Evolutionary conservation across 2,888 invertebrate species (phyloP).

Genomic region (Archaeoteleia sp.): DNA sequence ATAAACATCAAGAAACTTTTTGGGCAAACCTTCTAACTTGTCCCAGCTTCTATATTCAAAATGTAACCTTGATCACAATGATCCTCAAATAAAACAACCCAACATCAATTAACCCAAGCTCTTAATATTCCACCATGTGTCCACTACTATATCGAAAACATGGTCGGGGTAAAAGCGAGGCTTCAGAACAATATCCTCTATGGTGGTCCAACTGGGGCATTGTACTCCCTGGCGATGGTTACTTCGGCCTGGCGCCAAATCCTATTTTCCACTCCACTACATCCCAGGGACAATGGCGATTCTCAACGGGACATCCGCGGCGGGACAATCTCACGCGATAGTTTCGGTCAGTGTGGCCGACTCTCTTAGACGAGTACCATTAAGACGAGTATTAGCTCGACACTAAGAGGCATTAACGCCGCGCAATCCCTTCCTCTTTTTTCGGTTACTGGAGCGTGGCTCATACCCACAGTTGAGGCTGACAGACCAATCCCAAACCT

Average conservation of each 20-base stretch:
- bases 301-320: constrained; percentile 14
- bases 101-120: no score
- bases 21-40: no score
- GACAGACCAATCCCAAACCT: constrained; percentile 17
- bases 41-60: no score
- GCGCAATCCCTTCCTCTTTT: constrained; percentile 62
- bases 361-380: constrained; percentile 43
- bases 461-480: constrained; percentile 23
- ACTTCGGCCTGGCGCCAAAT: constrained; percentile 54
- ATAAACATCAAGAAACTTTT: no score
- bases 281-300: constrained; percentile 39
- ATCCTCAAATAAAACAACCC: no score
- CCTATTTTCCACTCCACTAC: constrained; percentile 66
- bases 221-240: no score
- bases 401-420: constrained; percentile 67
- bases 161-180: no score
- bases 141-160: no score
- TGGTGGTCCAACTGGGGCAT: no score
- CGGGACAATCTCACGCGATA: constrained; percentile 26
- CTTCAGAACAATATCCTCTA: neutral
- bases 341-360: constrained; percentile 51
- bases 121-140: no score
- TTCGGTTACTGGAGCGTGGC: constrained; percentile 62
- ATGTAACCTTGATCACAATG: no score
- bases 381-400: constrained; percentile 60